Evolutionary conservation across 2,113 vertebrate genomes (phyloP).

Genomic region (Thalassarche chlororhynchos): DNA sequence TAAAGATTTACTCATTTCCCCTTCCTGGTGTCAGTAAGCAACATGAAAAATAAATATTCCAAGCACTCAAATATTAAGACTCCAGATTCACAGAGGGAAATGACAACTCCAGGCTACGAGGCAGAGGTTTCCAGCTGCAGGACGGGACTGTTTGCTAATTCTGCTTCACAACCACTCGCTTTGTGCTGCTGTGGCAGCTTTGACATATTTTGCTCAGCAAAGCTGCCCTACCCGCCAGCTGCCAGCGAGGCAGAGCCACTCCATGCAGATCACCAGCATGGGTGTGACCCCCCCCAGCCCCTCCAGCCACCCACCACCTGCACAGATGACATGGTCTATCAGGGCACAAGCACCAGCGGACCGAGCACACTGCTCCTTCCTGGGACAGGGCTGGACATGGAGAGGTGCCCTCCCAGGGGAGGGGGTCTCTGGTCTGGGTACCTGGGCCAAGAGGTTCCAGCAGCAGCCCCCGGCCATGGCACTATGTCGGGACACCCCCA

Average conservation of each 20-base stretch:
- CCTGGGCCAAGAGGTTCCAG: background rate
- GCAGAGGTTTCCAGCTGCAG: background rate
- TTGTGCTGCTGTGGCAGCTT: rapidly evolving
- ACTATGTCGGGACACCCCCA: rapidly evolving
- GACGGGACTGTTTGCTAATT: background rate
- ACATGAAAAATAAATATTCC: constrained; percentile 44
- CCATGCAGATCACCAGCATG: rapidly evolving
- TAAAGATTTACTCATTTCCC: constrained; percentile 56
- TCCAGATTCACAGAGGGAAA: background rate
- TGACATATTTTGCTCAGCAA: rapidly evolving
- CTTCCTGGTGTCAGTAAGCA: constrained; percentile 22
- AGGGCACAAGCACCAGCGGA: background rate
- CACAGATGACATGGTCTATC: rapidly evolving
- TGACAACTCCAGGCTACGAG: background rate
- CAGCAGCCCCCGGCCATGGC: rapidly evolving
- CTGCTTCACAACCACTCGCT: background rate
- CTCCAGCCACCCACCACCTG: background rate
- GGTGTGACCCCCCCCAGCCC: background rate
- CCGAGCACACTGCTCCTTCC: background rate
- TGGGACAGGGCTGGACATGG: rapidly evolving
- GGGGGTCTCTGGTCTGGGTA: background rate
- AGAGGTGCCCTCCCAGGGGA: background rate
- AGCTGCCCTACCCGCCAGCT: rapidly evolving
- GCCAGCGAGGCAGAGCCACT: rapidly evolving
- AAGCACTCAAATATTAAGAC: background rate